A percentile compares a stretch with the other conserved stretches of the same genome.
phyloP scores from a whole-genome alignment of 2,797 vertebrate genomes.

The Muscicapa comitata region DNA sequence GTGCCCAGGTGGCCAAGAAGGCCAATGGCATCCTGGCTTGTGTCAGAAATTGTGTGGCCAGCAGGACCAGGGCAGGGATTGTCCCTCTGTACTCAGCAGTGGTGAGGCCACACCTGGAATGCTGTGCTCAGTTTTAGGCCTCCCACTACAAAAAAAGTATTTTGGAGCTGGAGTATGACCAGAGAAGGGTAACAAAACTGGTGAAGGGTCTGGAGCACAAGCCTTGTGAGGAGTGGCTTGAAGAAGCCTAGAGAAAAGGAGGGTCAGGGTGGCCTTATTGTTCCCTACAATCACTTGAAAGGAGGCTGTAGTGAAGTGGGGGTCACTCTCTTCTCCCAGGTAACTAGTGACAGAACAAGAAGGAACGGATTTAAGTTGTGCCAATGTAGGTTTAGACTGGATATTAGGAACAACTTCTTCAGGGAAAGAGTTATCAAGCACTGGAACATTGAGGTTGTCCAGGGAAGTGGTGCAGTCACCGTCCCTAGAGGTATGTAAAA shows the following conservation, averaged over 20 bases:
- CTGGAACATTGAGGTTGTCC: background rate
- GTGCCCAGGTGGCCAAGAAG: background rate
- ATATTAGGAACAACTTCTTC: background rate
- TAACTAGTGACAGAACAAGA: background rate
- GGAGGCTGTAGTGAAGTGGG: accelerated
- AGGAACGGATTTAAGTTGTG: background rate
- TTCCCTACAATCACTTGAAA: background rate
- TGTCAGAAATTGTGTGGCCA: background rate
- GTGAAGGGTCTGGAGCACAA: background rate
- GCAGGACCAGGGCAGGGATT: background rate
- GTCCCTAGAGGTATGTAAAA: background rate
- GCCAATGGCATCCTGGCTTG: background rate
- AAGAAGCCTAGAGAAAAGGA: background rate
- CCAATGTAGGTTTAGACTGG: background rate
- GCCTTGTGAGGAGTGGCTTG: background rate
- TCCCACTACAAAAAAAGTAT: background rate
- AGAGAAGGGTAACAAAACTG: background rate
- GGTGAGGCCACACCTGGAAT: accelerated
- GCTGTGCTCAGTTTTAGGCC: background rate
- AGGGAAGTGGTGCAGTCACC: background rate
- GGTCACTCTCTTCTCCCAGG: background rate
- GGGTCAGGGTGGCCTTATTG: accelerated
- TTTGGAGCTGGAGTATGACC: background rate
- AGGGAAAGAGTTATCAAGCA: background rate
- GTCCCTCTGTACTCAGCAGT: accelerated